phyloP scores from a whole-genome alignment of 1,140 invertebrate species.

The Lethocerus indicus region DNA sequence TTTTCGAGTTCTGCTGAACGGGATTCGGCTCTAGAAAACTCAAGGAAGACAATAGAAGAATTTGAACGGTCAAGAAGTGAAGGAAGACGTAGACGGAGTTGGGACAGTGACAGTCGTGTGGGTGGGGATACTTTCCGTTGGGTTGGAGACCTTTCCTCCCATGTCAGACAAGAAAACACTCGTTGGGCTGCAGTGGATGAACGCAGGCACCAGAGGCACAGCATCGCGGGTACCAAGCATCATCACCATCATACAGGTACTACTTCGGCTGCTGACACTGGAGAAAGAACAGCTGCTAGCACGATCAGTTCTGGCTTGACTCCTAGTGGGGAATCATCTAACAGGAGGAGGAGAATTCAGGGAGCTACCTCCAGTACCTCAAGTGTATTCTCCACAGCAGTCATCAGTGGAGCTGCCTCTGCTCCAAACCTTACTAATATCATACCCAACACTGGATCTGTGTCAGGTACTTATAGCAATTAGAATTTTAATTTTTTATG shows the following conservation, averaged over 20 bases:
- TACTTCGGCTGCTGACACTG: too few relatives aligned
- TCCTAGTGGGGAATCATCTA: too few relatives aligned
- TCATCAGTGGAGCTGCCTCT: constrained; percentile 81
- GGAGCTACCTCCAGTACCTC: too few relatives aligned
- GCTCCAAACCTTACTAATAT: constrained; percentile 78
- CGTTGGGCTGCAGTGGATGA: neutral
- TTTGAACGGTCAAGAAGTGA: neutral
- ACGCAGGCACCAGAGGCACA: constrained; percentile 7
- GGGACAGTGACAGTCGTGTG: neutral
- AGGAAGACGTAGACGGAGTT: neutral
- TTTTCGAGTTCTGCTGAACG: too few relatives aligned
- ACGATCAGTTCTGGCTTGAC: too few relatives aligned
- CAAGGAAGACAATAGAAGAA: too few relatives aligned
- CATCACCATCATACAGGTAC: too few relatives aligned
- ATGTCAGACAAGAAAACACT: neutral
- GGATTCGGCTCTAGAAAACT: too few relatives aligned
- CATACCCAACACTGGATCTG: constrained; percentile 50
- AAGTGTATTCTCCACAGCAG: constrained; percentile 80
- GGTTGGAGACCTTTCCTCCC: constrained; percentile 1
- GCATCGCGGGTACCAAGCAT: constrained; percentile 2
- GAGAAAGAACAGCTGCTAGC: too few relatives aligned
- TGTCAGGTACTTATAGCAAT: too few relatives aligned
- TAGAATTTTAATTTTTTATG: constrained; percentile 22
- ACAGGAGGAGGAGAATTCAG: too few relatives aligned
- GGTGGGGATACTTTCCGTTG: neutral